phyloP scores from a whole-genome alignment of 2,888 invertebrate genomes.

The Lutraria lutraria region DNA sequence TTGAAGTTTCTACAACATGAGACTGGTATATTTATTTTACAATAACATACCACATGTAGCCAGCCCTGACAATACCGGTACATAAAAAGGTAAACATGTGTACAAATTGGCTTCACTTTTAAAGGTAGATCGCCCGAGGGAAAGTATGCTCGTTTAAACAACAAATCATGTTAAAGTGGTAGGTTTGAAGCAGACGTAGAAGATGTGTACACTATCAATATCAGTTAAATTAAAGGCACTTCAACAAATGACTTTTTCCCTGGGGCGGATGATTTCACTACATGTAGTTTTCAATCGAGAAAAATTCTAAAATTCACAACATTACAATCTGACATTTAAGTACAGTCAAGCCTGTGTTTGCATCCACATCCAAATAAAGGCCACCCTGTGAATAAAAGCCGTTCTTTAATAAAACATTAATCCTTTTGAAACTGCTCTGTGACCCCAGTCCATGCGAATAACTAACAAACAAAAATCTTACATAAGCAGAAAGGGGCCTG shows the following conservation, averaged over 20 bases:
- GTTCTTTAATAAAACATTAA: no score
- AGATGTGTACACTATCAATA: not conserved
- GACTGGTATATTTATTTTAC: not conserved
- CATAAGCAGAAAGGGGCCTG: no score
- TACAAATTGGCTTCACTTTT: slow-evolving; percentile 22
- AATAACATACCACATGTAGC: not conserved
- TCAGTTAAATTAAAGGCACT: slow-evolving; percentile 13
- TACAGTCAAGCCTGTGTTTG: no score
- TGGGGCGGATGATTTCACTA: not conserved
- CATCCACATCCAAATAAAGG: no score
- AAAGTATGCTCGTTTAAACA: not conserved
- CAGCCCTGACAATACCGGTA: not conserved
- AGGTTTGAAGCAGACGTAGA: not conserved
- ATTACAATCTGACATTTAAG: no score
- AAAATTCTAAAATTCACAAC: no score
- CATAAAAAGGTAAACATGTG: not conserved
- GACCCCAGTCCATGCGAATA: no score
- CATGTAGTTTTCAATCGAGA: no score
- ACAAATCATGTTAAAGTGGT: not conserved
- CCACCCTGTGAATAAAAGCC: no score
- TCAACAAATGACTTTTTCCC: not conserved
- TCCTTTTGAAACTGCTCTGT: no score
- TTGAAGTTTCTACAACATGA: not conserved
- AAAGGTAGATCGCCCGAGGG: slow-evolving; percentile 14
- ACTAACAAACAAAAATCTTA: no score